Percentiles rank a stretch among this genome's conserved stretches.
These are phyloP conservation scores for Pseudochaenichthys georgianus DNA, from an alignment of 2,797 vertebrate species.

Conservation along the genomic window DNA sequence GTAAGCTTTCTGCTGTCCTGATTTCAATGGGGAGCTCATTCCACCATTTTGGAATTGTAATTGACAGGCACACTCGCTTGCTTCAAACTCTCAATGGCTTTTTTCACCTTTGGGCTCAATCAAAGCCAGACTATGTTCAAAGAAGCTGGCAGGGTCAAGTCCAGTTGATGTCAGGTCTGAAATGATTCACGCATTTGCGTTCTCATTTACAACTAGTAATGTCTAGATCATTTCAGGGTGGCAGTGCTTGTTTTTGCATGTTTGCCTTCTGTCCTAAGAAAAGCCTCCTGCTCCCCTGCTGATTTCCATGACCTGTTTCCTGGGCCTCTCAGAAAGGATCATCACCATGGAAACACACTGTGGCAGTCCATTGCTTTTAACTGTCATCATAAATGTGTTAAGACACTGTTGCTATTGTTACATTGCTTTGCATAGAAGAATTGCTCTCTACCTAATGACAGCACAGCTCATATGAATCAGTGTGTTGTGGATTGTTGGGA, in stretches of 20 bases:
- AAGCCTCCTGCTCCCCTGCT: not conserved
- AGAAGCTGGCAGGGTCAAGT: no score
- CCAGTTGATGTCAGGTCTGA: no score
- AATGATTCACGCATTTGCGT: no score
- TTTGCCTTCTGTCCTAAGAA: not conserved
- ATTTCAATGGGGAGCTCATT: no score
- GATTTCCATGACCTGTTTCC: constrained; percentile 14
- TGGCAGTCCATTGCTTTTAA: not conserved
- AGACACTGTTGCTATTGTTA: not conserved
- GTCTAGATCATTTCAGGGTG: no score
- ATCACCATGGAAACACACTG: constrained; percentile 11
- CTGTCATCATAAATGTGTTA: constrained; percentile 2
- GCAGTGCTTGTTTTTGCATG: not conserved
- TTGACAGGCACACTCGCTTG: no score
- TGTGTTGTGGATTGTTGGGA: constrained; percentile 1
- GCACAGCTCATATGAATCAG: constrained; percentile 4
- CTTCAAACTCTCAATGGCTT: no score
- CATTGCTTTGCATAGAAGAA: not conserved
- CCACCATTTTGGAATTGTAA: no score
- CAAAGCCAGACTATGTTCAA: no score
- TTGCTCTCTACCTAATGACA: not conserved
- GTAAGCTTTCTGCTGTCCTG: no score
- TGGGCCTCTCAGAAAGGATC: constrained; percentile 9
- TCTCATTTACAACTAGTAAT: no score
- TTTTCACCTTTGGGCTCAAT: no score